phyloP scores from a whole-genome alignment of 2,888 invertebrate species.

The Lobophora halterata region DNA sequence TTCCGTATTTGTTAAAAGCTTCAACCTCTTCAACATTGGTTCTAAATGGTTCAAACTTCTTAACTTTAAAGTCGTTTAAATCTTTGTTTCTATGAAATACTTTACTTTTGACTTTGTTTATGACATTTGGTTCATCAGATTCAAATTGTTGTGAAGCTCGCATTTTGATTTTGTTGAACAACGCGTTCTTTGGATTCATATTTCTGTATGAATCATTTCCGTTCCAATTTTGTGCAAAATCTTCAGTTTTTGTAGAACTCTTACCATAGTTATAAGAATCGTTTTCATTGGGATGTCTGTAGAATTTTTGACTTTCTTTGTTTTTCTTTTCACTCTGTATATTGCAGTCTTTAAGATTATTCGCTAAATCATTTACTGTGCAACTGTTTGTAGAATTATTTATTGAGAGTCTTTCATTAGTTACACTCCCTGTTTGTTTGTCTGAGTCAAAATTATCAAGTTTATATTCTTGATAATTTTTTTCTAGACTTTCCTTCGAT shows the following conservation, averaged over 20 bases:
- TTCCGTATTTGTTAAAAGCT: too few species aligned
- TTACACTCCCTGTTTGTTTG: neutral
- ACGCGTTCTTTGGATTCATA: neutral
- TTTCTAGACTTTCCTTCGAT: constrained; percentile 3
- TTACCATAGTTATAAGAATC: too few species aligned
- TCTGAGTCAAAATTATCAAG: neutral
- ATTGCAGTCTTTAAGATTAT: constrained; percentile 5
- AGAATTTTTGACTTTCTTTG: constrained; percentile 1
- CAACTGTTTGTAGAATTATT: neutral
- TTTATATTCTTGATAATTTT: neutral
- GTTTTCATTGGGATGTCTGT: constrained; percentile 2
- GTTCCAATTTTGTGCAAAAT: neutral
- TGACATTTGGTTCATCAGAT: neutral
- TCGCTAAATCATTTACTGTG: constrained; percentile 5
- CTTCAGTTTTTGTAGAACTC: constrained; percentile 1
- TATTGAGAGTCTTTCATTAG: too few species aligned
- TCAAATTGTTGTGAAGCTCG: neutral
- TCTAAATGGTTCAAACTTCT: neutral
- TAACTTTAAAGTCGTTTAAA: neutral
- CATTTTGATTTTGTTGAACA: neutral
- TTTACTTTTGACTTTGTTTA: neutral
- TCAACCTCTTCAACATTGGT: neutral
- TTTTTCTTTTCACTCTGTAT: constrained; percentile 3
- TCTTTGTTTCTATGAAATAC: neutral
- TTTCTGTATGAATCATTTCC: neutral